Evolutionary conservation across 2,888 invertebrate species (phyloP), one percentile per base, ranked within the genome.

Genomic region (Metellina segmentata): DNA sequence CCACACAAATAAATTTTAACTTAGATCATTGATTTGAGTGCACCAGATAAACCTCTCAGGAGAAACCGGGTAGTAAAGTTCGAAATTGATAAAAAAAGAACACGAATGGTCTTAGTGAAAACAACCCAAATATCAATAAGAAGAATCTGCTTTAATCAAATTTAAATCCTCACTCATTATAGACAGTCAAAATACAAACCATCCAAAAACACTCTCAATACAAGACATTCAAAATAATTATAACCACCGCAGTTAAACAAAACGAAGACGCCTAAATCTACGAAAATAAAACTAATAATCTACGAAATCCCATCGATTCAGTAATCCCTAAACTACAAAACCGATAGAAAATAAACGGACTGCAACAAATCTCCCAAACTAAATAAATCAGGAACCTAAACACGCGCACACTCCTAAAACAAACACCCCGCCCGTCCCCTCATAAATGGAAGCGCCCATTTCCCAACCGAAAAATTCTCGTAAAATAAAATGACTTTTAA

Each of bases 401-500:
- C 74, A 13, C 53, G n/a, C 51, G 72, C 16, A 83, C 34, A 34
- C 34, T 69, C 71, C 19, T 70, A 71, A 83, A 72, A 72, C 72
- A 83, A 83, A 83, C 72, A 51, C 52, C 51, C 51, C 48, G 51
- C 13, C 16, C 34, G 4, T 19, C 49, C 53, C 7, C 34, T 53
- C 74, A 81, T 81, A 61, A 81, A 61, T 74, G 74, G 74, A 34
- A 83, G 20, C 20, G 81, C 6, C 81, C 16, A 34, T 19, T 9
- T 61, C 34, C 81, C 19, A 81, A 61, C 85, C 74, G 48, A 69
- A 77, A 61, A 51, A 69, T 70, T 70, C 75, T 70, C 74, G 48
- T 91, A 71, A 91, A 91, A 86, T 86, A 86, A 81, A 86, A 91
- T 77, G 91, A 49, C 86, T 91, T 91, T 91, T 91, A 87, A 91